phyloP scores from a whole-genome alignment of 2,888 invertebrate genomes.

The Branchellion lobata region DNA sequence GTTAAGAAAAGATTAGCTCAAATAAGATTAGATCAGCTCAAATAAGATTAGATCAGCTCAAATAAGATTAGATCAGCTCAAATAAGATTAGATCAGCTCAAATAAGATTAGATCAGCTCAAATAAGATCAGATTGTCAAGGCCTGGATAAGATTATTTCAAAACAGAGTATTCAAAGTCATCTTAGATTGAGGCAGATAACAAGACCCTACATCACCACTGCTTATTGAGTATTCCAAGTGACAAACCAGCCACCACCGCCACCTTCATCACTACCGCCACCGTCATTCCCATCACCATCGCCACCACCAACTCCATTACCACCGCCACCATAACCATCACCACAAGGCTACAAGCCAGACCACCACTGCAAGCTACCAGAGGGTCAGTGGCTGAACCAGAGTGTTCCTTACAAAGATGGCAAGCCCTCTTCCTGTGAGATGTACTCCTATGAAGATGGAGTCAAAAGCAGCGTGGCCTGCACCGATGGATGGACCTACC shows the following conservation, averaged over 20 bases:
- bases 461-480: slow-evolving; percentile 45
- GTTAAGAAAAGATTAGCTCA: no score
- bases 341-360: slow-evolving; percentile 41
- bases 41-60: no score
- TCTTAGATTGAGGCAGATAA: no score
- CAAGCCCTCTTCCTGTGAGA: slow-evolving; percentile 29
- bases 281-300: neutral
- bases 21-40: no score
- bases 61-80: no score
- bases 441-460: slow-evolving; percentile 44
- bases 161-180: no score
- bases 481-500: slow-evolving; percentile 50
- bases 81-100: no score
- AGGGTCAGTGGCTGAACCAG: slow-evolving; percentile 24
- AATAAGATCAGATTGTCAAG: no score
- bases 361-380: slow-evolving; percentile 46
- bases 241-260: neutral
- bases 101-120: no score
- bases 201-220: no score
- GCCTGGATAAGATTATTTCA: no score
- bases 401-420: slow-evolving; percentile 44
- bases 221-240: no score
- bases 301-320: neutral
- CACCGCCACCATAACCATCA: neutral
- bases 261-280: neutral